Evolutionary conservation across 2,113 vertebrate species (phyloP).

Genomic region (Thunnus thynnus): DNA sequence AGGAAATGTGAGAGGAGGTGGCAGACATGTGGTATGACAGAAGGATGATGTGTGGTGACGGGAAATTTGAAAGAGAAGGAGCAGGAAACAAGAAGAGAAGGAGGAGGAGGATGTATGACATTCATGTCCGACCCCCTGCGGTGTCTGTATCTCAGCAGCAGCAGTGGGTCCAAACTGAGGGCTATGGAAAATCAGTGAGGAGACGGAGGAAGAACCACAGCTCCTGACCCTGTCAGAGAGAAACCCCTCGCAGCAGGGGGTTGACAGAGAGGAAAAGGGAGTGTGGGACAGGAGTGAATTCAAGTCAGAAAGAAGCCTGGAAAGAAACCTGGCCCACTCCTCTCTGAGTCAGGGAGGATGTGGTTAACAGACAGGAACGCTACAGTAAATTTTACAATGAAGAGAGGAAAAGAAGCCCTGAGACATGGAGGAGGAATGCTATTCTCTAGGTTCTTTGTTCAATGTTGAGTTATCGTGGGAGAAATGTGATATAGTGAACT

Average conservation of each 20-base stretch:
- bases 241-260: conserved; percentile 49
- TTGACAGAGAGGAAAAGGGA: conserved; percentile 34
- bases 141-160: conserved; percentile 37
- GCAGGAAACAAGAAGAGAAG: conserved; percentile 27
- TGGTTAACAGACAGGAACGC: neutral
- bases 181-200: conserved; percentile 36
- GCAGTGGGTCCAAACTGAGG: conserved; percentile 29
- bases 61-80: conserved; percentile 28
- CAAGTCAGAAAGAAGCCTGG: conserved; percentile 35
- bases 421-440: neutral
- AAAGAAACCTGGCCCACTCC: conserved; percentile 1
- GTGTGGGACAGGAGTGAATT: conserved; percentile 27
- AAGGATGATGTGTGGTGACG: neutral
- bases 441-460: neutral
- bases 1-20: conserved; percentile 24
- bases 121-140: conserved; percentile 28
- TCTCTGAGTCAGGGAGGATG: conserved; percentile 24
- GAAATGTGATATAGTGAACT: neutral
- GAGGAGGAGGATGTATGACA: conserved; percentile 9
- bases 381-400: conserved; percentile 14
- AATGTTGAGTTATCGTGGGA: neutral
- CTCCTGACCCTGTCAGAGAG: conserved; percentile 47
- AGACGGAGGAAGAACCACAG: conserved; percentile 9
- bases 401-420: neutral
- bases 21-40: neutral